Evolutionary conservation across 2,113 vertebrate species (phyloP).

Genomic region (Syngnathoides biaculeatus): DNA sequence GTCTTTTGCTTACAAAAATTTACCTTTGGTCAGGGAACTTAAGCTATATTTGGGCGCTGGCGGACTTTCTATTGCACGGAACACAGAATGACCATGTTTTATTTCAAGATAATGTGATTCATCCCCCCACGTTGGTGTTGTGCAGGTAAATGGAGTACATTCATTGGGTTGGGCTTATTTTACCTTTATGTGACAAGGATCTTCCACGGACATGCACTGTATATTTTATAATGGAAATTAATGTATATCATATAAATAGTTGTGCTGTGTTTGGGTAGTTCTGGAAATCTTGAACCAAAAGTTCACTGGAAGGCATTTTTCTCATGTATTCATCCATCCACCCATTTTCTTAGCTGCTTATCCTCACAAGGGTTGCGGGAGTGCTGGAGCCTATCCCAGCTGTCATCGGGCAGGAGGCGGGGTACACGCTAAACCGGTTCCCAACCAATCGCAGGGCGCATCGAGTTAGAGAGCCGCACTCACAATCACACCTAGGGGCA

Average conservation of each 20-base stretch:
- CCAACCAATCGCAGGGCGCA: too few relatives aligned
- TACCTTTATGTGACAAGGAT: too few relatives aligned
- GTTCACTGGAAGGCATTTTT: not conserved
- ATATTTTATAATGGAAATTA: not conserved
- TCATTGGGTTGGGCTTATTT: not conserved
- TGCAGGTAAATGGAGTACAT: not conserved
- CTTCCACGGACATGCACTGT: not conserved
- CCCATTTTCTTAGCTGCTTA: too few relatives aligned
- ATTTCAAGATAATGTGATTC: not conserved
- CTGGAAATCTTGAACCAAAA: not conserved
- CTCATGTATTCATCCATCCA: too few relatives aligned
- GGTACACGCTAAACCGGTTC: too few relatives aligned
- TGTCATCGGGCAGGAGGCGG: too few relatives aligned
- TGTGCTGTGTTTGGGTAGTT: not conserved
- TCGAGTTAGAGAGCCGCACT: too few relatives aligned
- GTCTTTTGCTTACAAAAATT: slow-evolving; percentile 6
- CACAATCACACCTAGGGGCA: too few relatives aligned
- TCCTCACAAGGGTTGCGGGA: too few relatives aligned
- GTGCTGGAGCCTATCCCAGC: too few relatives aligned
- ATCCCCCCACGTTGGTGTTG: not conserved
- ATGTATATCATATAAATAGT: not conserved
- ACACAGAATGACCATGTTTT: not conserved
- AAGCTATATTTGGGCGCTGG: not conserved
- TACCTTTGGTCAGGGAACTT: slow-evolving; percentile 8
- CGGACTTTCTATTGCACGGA: too few relatives aligned